Base-by-base conservation (phyloP, 2,888 invertebrate genomes). In the Hylaea fasciaria region DNA sequence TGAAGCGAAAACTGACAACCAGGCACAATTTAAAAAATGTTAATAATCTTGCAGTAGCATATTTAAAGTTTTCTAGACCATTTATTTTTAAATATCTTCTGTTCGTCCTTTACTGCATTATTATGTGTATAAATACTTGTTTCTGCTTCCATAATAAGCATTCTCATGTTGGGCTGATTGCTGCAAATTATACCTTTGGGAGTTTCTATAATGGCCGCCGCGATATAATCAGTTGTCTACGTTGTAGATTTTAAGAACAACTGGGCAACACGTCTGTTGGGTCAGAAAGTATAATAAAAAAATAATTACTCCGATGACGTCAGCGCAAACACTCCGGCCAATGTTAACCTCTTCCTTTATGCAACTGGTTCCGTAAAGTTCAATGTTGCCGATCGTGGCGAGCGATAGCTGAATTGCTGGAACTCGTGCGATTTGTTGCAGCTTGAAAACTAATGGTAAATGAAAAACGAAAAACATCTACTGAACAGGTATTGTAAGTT, bases 291-390 rank as follows among this genome's bases (percentile, higher is more conserved):
- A 56, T 37, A 14, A 29, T 28, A 16, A 28, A 37, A 43, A 58
- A 41, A 37, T 53, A 62, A n/a, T n/a, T n/a, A 53, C 32, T 1
- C 32, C 7, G 32, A 7, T 10, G 3, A 32, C 32, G 32, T 32
- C 32, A 32, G 57, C 60, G 16, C 37, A 45, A 40, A 55, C 45
- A 32, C 45, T 9, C n/a, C 47, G 58, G 61, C 62, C 65, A 65
- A 61, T 61, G 58, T 54, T 47, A 61, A 62, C 61, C 35, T 57
- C 55, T 53, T 55, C 57, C 48, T n/a, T n/a, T n/a, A n/a, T 60
- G 57, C 45, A 54, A 64, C 64, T 58, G 49, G 59, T 54, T 60
- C 51, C 56, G 50, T 54, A 57, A 64, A 66, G 66, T 66, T 64
- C 64, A 64, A 62, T 64, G 64, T 57, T 63, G 44, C 48, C 53